A percentile compares a stretch with the other conserved stretches of the same genome.
Conservation (phyloP, 2,797 vertebrate genomes). For the Danio kyathit region DNA sequence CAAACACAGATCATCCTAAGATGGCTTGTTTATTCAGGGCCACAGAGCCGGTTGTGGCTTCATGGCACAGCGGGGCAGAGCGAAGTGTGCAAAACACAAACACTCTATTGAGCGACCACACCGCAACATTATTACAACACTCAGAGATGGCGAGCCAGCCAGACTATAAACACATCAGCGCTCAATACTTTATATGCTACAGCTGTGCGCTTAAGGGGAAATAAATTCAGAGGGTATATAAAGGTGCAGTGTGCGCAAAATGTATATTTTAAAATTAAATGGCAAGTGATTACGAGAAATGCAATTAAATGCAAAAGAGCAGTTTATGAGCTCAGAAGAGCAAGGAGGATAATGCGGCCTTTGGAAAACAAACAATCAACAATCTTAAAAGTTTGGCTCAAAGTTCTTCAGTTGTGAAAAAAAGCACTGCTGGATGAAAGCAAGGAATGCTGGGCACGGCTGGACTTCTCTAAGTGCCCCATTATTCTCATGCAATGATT, state of each 20-base stretch:
- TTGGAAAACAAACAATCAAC: slow-evolving; percentile 38
- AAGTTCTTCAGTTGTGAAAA: slow-evolving; percentile 3
- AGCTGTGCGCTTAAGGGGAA: slow-evolving; percentile 29
- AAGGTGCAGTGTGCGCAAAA: not conserved
- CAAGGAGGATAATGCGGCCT: not conserved
- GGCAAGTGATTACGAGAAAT: not conserved
- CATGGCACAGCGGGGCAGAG: slow-evolving; percentile 14
- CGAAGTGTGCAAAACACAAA: slow-evolving; percentile 3
- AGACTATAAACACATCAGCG: slow-evolving; percentile 46
- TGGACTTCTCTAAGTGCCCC: slow-evolving; percentile 22
- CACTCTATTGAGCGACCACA: slow-evolving; percentile 9
- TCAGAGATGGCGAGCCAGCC: slow-evolving; percentile 16
- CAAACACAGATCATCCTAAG: slow-evolving; percentile 5
- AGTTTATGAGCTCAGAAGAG: slow-evolving; percentile 6
- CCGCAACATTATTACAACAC: slow-evolving; percentile 34
- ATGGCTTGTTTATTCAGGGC: slow-evolving; percentile 6
- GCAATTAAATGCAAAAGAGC: not conserved
- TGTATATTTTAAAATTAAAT: not conserved
- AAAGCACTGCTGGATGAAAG: slow-evolving; percentile 16
- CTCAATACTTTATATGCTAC: slow-evolving; percentile 39
- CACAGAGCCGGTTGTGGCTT: not conserved
- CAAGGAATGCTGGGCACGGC: slow-evolving; percentile 29
- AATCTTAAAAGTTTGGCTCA: slow-evolving; percentile 24
- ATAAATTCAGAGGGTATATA: not conserved
- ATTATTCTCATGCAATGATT: slow-evolving; percentile 44